Conservation (phyloP, 2,113 vertebrate species). For the Sciurus niger region DNA sequence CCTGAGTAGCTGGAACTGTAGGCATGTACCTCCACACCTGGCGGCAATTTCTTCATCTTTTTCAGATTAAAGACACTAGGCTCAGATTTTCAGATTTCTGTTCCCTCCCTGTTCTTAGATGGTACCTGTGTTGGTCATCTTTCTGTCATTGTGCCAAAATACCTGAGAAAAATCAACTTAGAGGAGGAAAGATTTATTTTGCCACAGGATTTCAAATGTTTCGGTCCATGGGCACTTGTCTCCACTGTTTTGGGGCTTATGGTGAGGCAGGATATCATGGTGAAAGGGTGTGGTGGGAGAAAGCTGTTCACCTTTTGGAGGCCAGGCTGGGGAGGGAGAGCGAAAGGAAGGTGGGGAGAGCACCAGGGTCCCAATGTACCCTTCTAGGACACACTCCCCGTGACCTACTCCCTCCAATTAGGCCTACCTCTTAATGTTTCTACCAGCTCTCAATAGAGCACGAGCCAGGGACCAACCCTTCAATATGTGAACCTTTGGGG, state of each 20-base stretch:
- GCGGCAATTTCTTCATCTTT: background rate
- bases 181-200: no score
- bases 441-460: background rate
- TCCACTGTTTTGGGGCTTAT: background rate
- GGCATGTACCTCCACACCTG: no score
- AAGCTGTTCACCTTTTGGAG: background rate
- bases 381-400: background rate
- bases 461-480: background rate
- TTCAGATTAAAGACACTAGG: background rate
- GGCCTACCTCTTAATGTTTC: background rate
- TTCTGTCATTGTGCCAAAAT: no score
- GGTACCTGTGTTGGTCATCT: no score
- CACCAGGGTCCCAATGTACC: background rate
- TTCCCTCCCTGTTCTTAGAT: background rate
- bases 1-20: no score
- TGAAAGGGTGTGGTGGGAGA: background rate
- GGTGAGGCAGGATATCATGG: background rate
- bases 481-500: background rate
- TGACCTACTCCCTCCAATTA: background rate
- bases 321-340: background rate
- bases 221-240: no score
- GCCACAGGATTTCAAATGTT: no score
- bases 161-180: no score
- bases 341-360: background rate
- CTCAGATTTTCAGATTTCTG: constrained; percentile 26